Conservation (phyloP, 2,797 vertebrate species). For the Spinus olivaceus region DNA sequence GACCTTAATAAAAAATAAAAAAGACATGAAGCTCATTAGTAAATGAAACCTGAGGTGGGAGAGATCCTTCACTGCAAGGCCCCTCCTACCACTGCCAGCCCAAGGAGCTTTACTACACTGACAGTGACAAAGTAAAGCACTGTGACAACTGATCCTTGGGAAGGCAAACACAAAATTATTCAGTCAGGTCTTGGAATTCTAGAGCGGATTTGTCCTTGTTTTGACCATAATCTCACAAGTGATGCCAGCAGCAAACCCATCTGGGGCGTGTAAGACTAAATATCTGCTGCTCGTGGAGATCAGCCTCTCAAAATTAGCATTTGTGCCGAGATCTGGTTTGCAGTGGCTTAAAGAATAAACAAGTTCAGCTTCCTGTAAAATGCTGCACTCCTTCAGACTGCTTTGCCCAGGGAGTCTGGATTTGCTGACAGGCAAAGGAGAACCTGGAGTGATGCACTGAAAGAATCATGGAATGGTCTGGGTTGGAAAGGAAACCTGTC, state of each 20-base stretch:
- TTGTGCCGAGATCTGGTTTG: not conserved
- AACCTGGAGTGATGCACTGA: fast-evolving
- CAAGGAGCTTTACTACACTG: not conserved
- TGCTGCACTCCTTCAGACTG: not conserved
- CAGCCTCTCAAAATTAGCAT: not conserved
- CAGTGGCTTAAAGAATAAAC: not conserved
- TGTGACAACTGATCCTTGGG: not conserved
- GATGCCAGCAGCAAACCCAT: not conserved
- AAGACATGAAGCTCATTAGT: fast-evolving
- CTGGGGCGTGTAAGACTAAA: not conserved
- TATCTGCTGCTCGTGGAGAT: not conserved
- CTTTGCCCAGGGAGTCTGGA: not conserved
- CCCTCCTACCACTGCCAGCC: not conserved
- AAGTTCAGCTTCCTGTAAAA: not conserved
- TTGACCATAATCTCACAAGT: not conserved
- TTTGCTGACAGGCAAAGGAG: not conserved
- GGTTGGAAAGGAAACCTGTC: not conserved
- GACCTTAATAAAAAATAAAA: not conserved
- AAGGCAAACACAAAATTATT: not conserved
- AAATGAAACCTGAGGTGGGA: not conserved
- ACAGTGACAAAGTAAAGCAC: not conserved
- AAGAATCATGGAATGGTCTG: not conserved
- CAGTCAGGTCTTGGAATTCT: not conserved
- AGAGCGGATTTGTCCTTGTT: not conserved
- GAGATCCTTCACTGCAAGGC: not conserved